Percentiles rank a stretch among this genome's conserved stretches.
These are phyloP conservation scores for Agriopis marginaria DNA, from an alignment of 2,888 invertebrate genomes.

Conservation along the genomic window DNA sequence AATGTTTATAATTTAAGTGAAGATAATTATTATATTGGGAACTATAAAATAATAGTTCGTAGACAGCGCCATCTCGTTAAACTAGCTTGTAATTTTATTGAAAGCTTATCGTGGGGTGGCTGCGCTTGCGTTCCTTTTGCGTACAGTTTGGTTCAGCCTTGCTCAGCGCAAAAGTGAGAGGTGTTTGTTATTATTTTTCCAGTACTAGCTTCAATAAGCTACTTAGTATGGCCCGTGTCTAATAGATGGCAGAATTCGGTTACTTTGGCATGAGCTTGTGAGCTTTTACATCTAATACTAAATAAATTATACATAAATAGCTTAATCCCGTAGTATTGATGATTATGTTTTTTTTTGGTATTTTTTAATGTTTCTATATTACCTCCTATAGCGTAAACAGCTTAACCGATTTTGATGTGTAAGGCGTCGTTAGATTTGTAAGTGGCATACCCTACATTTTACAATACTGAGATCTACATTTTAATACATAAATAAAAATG, in stretches of 20 bases:
- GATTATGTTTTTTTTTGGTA: too few relatives aligned
- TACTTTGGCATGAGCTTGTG: neutral
- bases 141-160: neutral
- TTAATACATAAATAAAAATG: too few relatives aligned
- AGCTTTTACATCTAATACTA: too few relatives aligned
- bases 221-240: neutral
- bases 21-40: neutral
- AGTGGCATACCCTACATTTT: too few relatives aligned
- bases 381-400: too few relatives aligned
- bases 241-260: conserved; percentile 15
- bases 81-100: neutral
- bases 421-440: too few relatives aligned
- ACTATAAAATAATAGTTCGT: neutral
- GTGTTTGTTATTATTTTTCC: neutral
- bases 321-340: too few relatives aligned
- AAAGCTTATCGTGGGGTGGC: neutral
- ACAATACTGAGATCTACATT: too few relatives aligned
- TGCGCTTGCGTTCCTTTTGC: conserved; percentile 4
- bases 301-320: too few relatives aligned
- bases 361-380: too few relatives aligned
- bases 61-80: conserved; percentile 32
- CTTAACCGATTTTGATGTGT: too few relatives aligned
- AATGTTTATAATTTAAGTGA: too few relatives aligned
- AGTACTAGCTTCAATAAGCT: neutral
- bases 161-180: conserved; percentile 10